Evolutionary conservation across 2,113 vertebrate genomes (phyloP).

Genomic region (Brachyhypopomus occidentalis): DNA sequence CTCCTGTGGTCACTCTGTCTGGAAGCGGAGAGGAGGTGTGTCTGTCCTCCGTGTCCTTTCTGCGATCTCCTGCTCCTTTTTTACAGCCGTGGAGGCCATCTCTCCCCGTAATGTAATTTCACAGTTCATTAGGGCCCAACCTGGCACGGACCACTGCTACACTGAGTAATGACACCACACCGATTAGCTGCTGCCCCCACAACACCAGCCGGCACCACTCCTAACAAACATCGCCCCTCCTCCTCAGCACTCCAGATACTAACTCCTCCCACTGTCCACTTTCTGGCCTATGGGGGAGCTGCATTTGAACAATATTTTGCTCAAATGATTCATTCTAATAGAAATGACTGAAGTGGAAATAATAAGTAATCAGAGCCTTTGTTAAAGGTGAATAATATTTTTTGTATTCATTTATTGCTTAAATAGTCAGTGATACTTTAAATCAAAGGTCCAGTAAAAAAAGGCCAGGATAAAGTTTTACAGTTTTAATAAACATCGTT

Average conservation of each 20-base stretch:
- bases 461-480: no score
- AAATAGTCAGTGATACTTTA: no score
- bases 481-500: no score
- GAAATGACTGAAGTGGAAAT: not conserved
- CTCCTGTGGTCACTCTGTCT: constrained; percentile 17
- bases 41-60: constrained; percentile 58
- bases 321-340: not conserved
- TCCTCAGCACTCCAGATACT: constrained; percentile 15
- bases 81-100: constrained; percentile 60
- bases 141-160: constrained; percentile 59
- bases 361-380: not conserved
- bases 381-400: not conserved
- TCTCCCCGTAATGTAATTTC: constrained; percentile 72
- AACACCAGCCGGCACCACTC: constrained; percentile 41
- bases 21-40: constrained; percentile 56
- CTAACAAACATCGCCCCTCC: constrained; percentile 32
- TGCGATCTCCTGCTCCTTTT: constrained; percentile 54
- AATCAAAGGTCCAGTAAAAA: no score
- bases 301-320: not conserved
- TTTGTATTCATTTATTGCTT: no score
- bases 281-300: not conserved
- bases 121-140: constrained; percentile 71
- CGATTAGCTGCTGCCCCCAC: constrained; percentile 42
- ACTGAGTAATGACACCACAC: constrained; percentile 63
- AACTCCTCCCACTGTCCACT: not conserved